Evolutionary conservation across 2,797 vertebrate genomes (phyloP), one percentile per base, ranked within the genome.

Genomic region (Spheniscus humboldti): DNA sequence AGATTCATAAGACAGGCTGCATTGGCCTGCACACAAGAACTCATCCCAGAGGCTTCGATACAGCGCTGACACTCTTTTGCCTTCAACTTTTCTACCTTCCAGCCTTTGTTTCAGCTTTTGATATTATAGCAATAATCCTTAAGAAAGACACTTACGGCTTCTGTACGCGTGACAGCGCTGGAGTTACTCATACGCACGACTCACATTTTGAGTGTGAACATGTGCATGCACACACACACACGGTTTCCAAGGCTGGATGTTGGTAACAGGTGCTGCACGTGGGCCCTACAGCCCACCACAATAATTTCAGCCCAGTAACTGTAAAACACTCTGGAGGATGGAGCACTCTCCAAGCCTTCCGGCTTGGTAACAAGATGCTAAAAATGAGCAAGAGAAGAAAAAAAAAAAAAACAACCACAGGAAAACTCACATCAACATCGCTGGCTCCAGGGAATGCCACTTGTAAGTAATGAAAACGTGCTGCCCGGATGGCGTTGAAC

Each of bases 401-500:
- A 52, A 43, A 41, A 43, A 41, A 11, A 35, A 22, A 6, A 16
- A 4, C 1, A 37, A 3, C 20, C 31, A 35, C 71, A 63, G 52
- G 63, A 78, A 18, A 63, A 98, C 99, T 99, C 97, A 99, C 99
- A 56, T 99, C 99, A 6, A 97, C 93, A 1, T 99, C 98, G 1
- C 98, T 98, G 41, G 99, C 99, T 94, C 99, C 99, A 0, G 99
- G 99, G 97, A 99, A 99, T 6, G 99, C 99, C 97, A 99, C 99
- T 97, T 99, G 99, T 80, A 99, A 97, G 98, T 99, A 99, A 97
- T 99, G 99, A 97, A 99, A 99, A 37, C 99, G 98, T 8, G 99
- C 99, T 0, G 99, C 99, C n/a, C 99, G 98, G 93, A 99, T 99
- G 5, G 99, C 99, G 0, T 99, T 99, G 98, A 99, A 99, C 99